Base-by-base conservation (phyloP, 2,113 vertebrate genomes). In the Xyrauchen texanus region DNA sequence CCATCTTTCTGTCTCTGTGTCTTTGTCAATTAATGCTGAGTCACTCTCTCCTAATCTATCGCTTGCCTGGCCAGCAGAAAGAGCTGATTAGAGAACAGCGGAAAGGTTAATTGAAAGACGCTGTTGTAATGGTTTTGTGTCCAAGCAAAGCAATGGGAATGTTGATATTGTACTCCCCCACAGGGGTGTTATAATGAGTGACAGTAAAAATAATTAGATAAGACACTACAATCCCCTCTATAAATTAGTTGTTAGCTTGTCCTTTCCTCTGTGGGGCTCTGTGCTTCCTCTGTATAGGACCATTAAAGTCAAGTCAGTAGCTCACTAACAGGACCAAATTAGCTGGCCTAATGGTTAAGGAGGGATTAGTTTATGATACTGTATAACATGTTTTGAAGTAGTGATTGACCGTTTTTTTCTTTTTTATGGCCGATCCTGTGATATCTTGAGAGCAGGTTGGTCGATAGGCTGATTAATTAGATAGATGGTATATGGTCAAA, bases 131-230 rank as follows among this genome's bases (percentile, higher is more conserved):
- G 85, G 90, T 87, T 85, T 51, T 76, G 86, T 82, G 82, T 88
- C 86, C 76, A 87, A 85, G 87, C 80, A 88, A 83, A 88, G 73
- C 64, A 80, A 66, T 72, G 51, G 78, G 65, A 85, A 12, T 77
- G 74, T 78, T 75, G 75, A 76, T 80, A 65, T 51, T 55, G 55
- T 47, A 46, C 61, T 58, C 61, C 79, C 88, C 81, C 70, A 46
- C 44, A 77, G 85, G 81, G 88, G 87, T 10, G 51, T 66, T 75
- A 46, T 89, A 91, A 91, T 91, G 87, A 91, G 75, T 83, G 83
- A 88, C 81, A 86, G 91, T 89, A 86, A 85, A 90, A 90, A 91
- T 90, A 85, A 93, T 92, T 87, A 90, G 85, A 74, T 86, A 84
- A 87, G 81, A 88, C 86, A 70, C 85, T 86, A 87, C 80, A 82